phyloP scores from a whole-genome alignment of 2,888 invertebrate species.

The Lordiphosa andalusiaca region DNA sequence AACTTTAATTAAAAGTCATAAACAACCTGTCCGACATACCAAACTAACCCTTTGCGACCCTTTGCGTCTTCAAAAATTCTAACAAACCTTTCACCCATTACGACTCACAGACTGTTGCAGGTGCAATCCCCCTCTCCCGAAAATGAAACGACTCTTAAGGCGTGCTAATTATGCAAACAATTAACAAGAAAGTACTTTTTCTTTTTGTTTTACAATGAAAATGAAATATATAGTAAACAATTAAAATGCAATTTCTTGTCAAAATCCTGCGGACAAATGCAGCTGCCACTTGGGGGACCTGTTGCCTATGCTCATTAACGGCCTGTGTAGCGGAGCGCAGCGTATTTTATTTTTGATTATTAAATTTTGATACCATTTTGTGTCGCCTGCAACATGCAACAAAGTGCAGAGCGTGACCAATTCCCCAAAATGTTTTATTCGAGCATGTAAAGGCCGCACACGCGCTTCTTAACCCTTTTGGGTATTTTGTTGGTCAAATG shows the following conservation, averaged over 20 bases:
- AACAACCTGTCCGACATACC: conserved; percentile 8
- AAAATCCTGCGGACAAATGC: conserved; percentile 46
- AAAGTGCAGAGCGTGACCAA: conserved; percentile 49
- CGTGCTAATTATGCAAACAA: conserved; percentile 46
- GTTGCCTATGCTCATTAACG: conserved; percentile 60
- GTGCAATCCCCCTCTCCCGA: conserved; percentile 26
- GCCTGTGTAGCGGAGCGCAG: conserved; percentile 37
- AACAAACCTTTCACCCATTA: conserved; percentile 51
- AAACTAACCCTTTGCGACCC: conserved; percentile 40
- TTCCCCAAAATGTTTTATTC: conserved; percentile 36
- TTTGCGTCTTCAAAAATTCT: conserved; percentile 32
- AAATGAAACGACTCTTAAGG: conserved; percentile 15
- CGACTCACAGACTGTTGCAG: conserved; percentile 30
- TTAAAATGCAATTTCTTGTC: conserved; percentile 63
- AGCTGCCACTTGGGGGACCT: conserved; percentile 37
- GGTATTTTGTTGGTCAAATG: too few species aligned
- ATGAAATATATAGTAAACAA: conserved; percentile 34
- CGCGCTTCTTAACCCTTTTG: conserved; percentile 35
- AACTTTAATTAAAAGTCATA: conserved; percentile 45
- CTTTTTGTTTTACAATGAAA: neutral
- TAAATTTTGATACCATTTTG: conserved; percentile 56
- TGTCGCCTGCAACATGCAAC: conserved; percentile 54
- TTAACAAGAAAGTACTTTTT: conserved; percentile 23
- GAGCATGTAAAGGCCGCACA: neutral
- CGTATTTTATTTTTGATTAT: conserved; percentile 51